Evolutionary conservation across 1,140 invertebrate species (phyloP).

Genomic region (Heliconius nattereri): DNA sequence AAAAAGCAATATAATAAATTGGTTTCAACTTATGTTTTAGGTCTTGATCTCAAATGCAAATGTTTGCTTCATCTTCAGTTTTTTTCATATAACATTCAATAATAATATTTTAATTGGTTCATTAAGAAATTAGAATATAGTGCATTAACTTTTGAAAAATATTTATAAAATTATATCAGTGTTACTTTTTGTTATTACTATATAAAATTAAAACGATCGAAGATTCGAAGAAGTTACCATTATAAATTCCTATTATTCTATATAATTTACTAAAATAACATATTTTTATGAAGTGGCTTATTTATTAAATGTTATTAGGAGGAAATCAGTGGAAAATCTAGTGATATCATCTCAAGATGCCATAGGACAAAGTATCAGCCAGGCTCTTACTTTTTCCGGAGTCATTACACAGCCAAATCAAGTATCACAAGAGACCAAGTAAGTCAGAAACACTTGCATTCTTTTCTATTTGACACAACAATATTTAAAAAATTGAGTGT

Average conservation of each 20-base stretch:
- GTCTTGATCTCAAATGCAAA: not conserved
- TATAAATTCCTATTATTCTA: not conserved
- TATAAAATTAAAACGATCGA: too few species aligned
- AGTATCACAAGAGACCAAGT: slow-evolving; percentile 79
- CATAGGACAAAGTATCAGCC: slow-evolving; percentile 80
- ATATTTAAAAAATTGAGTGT: too few species aligned
- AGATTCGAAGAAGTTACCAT: not conserved
- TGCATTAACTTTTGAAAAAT: too few species aligned
- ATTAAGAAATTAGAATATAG: too few species aligned
- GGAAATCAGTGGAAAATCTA: slow-evolving; percentile 85
- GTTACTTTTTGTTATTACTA: not conserved
- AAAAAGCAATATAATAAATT: not conserved
- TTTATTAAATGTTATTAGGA: slow-evolving; percentile 69
- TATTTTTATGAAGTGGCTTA: not conserved
- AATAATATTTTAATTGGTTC: too few species aligned
- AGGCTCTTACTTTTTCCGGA: slow-evolving; percentile 77
- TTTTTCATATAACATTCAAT: not conserved
- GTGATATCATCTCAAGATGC: slow-evolving; percentile 85
- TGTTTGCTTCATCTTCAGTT: not conserved
- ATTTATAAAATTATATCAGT: too few species aligned
- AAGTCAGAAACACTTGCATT: slow-evolving; percentile 42
- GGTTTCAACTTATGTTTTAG: not conserved
- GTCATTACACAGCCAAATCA: slow-evolving; percentile 80
- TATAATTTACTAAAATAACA: not conserved
- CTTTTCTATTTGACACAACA: not conserved